phyloP scores from a whole-genome alignment of 2,888 invertebrate species.

The Pocota personata region DNA sequence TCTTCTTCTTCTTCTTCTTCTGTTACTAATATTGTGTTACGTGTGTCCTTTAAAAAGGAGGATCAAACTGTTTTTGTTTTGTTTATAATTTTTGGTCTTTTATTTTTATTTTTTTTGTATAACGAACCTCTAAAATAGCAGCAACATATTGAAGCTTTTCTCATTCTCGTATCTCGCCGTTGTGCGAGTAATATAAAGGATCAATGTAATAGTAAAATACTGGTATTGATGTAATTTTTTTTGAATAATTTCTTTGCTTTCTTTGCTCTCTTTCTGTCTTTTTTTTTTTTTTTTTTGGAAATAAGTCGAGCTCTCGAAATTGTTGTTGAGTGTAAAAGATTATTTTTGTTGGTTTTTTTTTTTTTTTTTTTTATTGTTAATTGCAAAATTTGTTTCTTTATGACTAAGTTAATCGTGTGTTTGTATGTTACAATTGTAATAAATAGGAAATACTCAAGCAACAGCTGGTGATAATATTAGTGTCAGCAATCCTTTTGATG shows the following conservation, averaged over 20 bases:
- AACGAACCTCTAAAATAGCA: constrained; percentile 9
- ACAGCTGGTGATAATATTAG: constrained; percentile 89
- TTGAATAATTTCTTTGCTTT: constrained; percentile 19
- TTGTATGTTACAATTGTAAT: constrained; percentile 73
- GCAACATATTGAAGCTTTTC: constrained; percentile 29
- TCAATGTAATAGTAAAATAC: neutral
- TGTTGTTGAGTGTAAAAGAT: constrained; percentile 17
- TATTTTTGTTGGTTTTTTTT: constrained; percentile 18
- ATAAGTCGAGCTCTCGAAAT: neutral
- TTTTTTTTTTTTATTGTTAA: constrained; percentile 15
- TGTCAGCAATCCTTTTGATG: constrained; percentile 94
- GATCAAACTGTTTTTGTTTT: constrained; percentile 42
- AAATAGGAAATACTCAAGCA: constrained; percentile 79
- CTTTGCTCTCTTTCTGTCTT: neutral
- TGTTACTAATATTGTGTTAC: constrained; percentile 44
- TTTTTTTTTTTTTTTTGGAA: constrained; percentile 3
- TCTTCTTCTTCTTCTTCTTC: constrained; percentile 34
- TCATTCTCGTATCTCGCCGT: constrained; percentile 27
- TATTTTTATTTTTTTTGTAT: neutral
- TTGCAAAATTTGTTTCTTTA: constrained; percentile 39
- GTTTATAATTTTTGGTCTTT: constrained; percentile 27
- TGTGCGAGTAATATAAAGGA: neutral
- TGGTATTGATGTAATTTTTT: constrained; percentile 13
- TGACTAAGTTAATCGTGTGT: constrained; percentile 70
- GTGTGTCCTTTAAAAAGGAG: constrained; percentile 23